phyloP scores from a whole-genome alignment of 2,797 vertebrate genomes.

The Acestrorhynchus altus region DNA sequence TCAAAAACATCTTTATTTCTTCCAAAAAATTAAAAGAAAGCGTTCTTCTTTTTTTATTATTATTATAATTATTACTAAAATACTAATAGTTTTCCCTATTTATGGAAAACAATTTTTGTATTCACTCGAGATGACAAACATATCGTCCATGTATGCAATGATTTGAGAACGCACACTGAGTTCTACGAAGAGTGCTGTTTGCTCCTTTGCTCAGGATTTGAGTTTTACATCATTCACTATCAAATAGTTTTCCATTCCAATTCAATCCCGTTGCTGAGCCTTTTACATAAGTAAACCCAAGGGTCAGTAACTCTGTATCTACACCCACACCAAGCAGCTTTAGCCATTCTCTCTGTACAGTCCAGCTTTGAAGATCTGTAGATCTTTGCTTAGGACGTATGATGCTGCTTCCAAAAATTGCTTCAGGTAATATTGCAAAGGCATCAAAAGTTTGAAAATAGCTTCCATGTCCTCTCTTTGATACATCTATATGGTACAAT shows the following conservation, averaged over 20 bases:
- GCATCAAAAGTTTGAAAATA: constrained; percentile 61
- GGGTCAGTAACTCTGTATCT: constrained; percentile 3
- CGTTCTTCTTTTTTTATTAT: no score
- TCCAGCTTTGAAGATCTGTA: constrained; percentile 18
- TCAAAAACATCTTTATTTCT: constrained; percentile 10
- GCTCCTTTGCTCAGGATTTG: constrained; percentile 1
- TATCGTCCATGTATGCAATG: constrained; percentile 17
- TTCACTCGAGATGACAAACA: neutral
- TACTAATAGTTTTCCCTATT: constrained; percentile 22
- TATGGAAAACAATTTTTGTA: neutral
- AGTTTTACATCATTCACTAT: neutral
- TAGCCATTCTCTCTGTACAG: neutral
- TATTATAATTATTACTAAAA: constrained; percentile 36
- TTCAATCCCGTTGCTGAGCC: neutral
- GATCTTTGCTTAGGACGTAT: constrained; percentile 45
- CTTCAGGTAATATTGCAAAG: constrained; percentile 61
- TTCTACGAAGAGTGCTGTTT: constrained; percentile 19
- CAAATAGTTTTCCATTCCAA: neutral
- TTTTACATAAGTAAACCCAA: neutral
- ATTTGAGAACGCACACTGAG: neutral
- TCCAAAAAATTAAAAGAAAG: constrained; percentile 12
- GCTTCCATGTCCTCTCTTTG: constrained; percentile 29
- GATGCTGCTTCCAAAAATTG: constrained; percentile 37
- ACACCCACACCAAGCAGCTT: neutral
- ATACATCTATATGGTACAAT: constrained; percentile 6